phyloP scores from a whole-genome alignment of 2,888 invertebrate genomes.

The Leucania comma region DNA sequence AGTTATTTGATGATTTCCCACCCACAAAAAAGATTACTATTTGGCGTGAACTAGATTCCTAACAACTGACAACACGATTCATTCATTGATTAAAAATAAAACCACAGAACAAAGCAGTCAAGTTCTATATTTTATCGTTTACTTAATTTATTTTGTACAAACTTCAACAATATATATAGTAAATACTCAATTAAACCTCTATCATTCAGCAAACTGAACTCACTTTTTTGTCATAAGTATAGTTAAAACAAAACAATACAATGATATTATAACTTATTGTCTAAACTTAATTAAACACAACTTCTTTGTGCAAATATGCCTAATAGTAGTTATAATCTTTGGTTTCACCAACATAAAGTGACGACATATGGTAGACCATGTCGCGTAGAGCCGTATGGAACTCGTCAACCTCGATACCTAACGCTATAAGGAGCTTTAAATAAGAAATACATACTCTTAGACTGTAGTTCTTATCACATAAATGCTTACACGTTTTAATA shows the following conservation, averaged over 20 bases:
- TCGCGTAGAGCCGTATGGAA: constrained; percentile 70
- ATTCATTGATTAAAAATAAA: constrained; percentile 73
- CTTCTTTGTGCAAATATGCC: constrained; percentile 91
- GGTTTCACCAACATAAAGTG: constrained; percentile 86
- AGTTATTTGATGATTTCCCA: too few species aligned
- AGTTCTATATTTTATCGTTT: constrained; percentile 91
- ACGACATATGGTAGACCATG: constrained; percentile 63
- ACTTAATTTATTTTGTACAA: constrained; percentile 92
- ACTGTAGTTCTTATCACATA: constrained; percentile 63
- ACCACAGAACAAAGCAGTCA: constrained; percentile 88
- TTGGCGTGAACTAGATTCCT: background rate
- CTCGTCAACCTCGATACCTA: constrained; percentile 68
- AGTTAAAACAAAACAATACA: constrained; percentile 87
- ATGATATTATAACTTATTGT: constrained; percentile 90
- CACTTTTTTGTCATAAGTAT: constrained; percentile 90
- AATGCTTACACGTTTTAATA: constrained; percentile 58
- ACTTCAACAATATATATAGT: constrained; percentile 92
- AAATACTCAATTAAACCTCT: constrained; percentile 91
- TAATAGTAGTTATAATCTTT: constrained; percentile 88
- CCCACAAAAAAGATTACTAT: too few species aligned
- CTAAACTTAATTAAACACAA: constrained; percentile 91
- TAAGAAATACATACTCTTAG: constrained; percentile 57
- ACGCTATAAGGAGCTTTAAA: constrained; percentile 64
- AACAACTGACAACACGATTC: background rate
- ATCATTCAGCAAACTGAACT: constrained; percentile 91